Percentiles rank a stretch among this genome's conserved stretches.
Conservation (phyloP, 2,113 vertebrate genomes). For the Nothoprocta perdicaria region DNA sequence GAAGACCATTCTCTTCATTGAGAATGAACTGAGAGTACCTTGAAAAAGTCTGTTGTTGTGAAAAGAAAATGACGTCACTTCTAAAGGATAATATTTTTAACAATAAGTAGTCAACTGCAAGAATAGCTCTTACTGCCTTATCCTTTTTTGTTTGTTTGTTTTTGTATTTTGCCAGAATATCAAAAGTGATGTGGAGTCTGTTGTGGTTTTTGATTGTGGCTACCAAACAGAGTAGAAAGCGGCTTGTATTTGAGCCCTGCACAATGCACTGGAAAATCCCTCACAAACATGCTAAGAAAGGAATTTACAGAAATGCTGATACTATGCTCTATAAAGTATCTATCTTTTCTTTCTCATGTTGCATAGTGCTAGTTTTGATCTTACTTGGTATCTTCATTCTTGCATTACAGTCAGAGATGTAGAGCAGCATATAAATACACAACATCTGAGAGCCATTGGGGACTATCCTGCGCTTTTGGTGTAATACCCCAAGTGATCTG, state of each 20-base stretch:
- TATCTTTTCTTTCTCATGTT: not conserved
- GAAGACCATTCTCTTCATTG: not conserved
- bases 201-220: not conserved
- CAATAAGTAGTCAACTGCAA: not conserved
- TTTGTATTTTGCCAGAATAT: not conserved
- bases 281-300: not conserved
- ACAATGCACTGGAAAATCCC: not conserved
- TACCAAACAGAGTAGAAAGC: not conserved
- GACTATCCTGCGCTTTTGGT: rapidly evolving
- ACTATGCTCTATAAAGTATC: not conserved
- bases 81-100: not conserved
- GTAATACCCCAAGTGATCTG: not conserved
- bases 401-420: not conserved
- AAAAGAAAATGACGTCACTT: not conserved
- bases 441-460: not conserved
- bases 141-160: not conserved
- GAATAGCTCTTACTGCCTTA: not conserved
- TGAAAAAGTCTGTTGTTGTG: not conserved
- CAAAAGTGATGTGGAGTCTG: not conserved
- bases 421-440: not conserved
- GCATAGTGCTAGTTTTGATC: not conserved
- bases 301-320: not conserved
- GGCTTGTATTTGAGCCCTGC: not conserved
- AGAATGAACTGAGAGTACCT: not conserved
- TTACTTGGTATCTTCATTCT: not conserved